phyloP scores from a whole-genome alignment of 2,888 invertebrate genomes.

The Xestobium rufovillosum region DNA sequence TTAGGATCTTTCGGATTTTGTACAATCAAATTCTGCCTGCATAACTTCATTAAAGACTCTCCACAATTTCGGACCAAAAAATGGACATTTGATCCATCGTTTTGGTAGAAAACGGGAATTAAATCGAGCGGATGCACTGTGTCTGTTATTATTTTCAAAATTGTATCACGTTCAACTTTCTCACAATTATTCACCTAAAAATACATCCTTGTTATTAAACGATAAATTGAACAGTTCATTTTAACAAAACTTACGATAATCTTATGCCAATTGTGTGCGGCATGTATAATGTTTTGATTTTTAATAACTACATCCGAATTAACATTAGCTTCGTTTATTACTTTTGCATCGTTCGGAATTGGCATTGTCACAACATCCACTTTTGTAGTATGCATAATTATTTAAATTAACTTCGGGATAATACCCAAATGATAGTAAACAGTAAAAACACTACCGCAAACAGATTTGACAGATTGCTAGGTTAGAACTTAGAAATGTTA shows the following conservation, averaged over 20 bases:
- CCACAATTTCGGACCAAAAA: conserved; percentile 47
- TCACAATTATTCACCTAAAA: conserved; percentile 35
- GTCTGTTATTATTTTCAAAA: conserved; percentile 42
- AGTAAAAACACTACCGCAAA: no score
- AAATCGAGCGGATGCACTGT: conserved; percentile 45
- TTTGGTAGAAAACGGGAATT: conserved; percentile 44
- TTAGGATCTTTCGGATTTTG: conserved; percentile 28
- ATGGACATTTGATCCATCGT: conserved; percentile 34
- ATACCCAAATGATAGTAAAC: no score
- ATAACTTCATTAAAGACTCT: conserved; percentile 44
- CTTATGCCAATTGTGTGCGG: conserved; percentile 31
- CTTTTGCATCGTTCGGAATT: neutral
- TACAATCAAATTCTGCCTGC: conserved; percentile 42
- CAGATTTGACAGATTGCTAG: no score
- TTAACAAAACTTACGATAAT: conserved; percentile 27
- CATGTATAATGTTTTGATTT: conserved; percentile 23
- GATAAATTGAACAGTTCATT: conserved; percentile 10
- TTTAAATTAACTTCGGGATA: no score
- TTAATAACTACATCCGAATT: conserved; percentile 24
- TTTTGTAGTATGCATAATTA: no score
- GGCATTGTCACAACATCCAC: neutral
- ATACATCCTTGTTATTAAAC: neutral
- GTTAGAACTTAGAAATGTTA: no score
- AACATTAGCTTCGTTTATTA: neutral
- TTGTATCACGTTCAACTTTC: conserved; percentile 35